Evolutionary conservation across 2,113 vertebrate genomes (phyloP).

Genomic region (Paraplagusia blochii): DNA sequence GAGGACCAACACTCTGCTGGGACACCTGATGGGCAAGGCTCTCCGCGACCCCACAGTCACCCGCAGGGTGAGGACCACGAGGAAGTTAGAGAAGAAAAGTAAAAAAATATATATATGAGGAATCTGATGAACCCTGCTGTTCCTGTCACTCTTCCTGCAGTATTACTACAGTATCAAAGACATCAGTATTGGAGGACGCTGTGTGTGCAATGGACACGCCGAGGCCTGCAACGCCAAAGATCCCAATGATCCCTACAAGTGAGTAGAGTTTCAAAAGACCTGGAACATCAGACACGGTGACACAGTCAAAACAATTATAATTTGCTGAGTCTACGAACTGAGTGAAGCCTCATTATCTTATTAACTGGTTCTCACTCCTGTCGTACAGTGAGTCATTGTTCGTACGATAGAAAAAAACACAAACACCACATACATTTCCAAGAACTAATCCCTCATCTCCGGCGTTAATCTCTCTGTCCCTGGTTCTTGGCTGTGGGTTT

Average conservation of each 20-base stretch:
- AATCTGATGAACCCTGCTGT: neutral
- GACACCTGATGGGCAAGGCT: conserved; percentile 97
- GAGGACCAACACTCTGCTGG: conserved; percentile 93
- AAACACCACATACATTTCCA: neutral
- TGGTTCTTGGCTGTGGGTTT: conserved; percentile 5
- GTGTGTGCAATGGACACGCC: conserved; percentile 95
- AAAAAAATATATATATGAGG: no score
- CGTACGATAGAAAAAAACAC: neutral
- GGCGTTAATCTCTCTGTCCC: neutral
- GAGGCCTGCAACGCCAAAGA: conserved; percentile 89
- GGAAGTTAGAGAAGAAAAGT: neutral
- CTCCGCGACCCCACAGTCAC: conserved; percentile 96
- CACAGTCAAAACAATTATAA: neutral
- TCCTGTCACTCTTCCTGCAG: conserved; percentile 63
- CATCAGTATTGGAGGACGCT: conserved; percentile 94
- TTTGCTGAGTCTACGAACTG: neutral
- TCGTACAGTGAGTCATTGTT: neutral
- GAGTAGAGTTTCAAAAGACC: conserved; percentile 19
- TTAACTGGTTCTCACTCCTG: conserved; percentile 7
- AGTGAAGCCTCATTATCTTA: neutral
- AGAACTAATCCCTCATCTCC: neutral
- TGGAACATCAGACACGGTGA: neutral
- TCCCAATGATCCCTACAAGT: conserved; percentile 91
- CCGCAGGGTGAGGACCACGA: conserved; percentile 78
- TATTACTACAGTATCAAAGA: conserved; percentile 99